A percentile compares a stretch with the other conserved stretches of the same genome.
Conservation (phyloP, 2,888 invertebrate species). For the Lapara coniferarum region DNA sequence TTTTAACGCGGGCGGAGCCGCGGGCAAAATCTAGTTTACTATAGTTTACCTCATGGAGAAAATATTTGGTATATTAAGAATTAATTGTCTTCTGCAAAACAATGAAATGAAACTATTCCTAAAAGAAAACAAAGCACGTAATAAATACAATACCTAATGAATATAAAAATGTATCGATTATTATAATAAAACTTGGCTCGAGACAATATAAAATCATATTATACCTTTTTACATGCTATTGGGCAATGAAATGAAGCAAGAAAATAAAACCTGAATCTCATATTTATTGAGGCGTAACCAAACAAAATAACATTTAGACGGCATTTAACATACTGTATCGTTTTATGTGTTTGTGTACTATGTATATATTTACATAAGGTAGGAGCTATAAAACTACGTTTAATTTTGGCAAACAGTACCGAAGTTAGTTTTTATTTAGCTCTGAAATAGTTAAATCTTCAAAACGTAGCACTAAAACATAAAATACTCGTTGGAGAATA, state of each 20-base stretch:
- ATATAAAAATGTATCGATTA: no score
- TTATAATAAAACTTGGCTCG: neutral
- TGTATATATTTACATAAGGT: neutral
- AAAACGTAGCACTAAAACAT: neutral
- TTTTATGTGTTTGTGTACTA: slow-evolving; percentile 18
- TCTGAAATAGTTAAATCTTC: neutral
- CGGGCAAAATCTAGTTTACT: no score
- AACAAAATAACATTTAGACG: neutral
- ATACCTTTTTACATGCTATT: neutral
- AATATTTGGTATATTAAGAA: no score
- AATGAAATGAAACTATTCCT: no score
- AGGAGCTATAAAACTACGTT: neutral
- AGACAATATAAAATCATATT: neutral
- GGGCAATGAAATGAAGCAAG: neutral
- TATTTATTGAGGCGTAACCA: neutral
- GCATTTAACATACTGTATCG: neutral
- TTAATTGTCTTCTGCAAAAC: no score
- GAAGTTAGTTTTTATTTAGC: neutral
- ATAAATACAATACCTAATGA: no score
- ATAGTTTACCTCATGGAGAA: no score
- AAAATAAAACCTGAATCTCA: slow-evolving; percentile 1
- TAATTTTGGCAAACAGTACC: neutral
- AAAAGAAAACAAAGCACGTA: no score
- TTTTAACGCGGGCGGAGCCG: no score
- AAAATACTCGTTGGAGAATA: no score